Evolutionary conservation across 2,888 invertebrate genomes (phyloP), one percentile per base, ranked within the genome.

Genomic region (Cerastoderma edule): DNA sequence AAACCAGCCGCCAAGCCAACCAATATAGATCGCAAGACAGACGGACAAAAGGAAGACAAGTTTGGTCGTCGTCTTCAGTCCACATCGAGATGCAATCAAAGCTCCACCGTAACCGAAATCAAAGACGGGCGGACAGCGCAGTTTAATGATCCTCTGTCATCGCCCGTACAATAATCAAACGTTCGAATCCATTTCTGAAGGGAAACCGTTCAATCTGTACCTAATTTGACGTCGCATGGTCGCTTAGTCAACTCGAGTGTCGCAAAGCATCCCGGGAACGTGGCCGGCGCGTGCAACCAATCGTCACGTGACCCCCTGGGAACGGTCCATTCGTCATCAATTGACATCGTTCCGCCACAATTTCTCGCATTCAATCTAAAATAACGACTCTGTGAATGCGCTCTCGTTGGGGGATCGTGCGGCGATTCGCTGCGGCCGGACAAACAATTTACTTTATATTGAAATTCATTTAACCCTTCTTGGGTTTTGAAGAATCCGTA

Each of bases 361-460:
- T 81, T 75, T 81, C 81, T 78, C 73, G 71, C 73, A 48, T 66
- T 60, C 69, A 75, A 71, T 50, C 75, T 56, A 60, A 67, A 69
- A 81, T 83, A 83, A 85, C 82, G 80, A 77, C 75, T 78, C 82
- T 73, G 78, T 82, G 79, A 85, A 77, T 77, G 83, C 74, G 69
- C 75, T 68, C 82, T 78, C 81, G 77, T 82, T 60, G 82, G 63
- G 71, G 72, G 57, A 66, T 78, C 70, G 70, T 81, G 78, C 75
- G 76, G 78, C 82, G 65, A 70, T 75, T 75, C 75, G 75, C 65
- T 67, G 53, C 64, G 73, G 65, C 66, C 77, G 72, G 72, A 75
- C 71, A 80, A 76, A 79, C 78, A 80, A 84, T 81, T 84, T 84
- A 85, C 84, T 83, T 77, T 78, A 78, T 81, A 85, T 84, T 84